phyloP scores from a whole-genome alignment of 2,888 invertebrate genomes.

The Tetropium fuscum region DNA sequence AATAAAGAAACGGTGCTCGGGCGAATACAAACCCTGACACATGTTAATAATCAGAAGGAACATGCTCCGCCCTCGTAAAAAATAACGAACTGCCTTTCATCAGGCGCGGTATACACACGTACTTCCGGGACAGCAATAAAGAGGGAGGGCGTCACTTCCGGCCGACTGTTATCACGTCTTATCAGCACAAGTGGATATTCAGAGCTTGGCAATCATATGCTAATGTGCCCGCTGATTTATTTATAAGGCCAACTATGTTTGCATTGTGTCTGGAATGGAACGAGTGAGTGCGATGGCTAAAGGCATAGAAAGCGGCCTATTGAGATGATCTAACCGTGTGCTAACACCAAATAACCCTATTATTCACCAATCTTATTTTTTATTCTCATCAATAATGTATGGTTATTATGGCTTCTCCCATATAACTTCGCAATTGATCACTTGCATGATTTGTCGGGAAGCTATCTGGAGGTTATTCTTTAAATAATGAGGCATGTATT shows the following conservation, averaged over 20 bases:
- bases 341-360: conserved; percentile 12
- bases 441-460: conserved; percentile 14
- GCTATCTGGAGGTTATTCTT: conserved; percentile 1
- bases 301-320: conserved; percentile 15
- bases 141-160: conserved; percentile 58
- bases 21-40: conserved; percentile 45
- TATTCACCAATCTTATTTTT: conserved; percentile 22
- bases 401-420: conserved; percentile 16
- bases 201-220: conserved; percentile 61
- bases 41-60: conserved; percentile 55
- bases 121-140: conserved; percentile 58
- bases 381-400: conserved; percentile 24
- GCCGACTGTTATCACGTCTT: conserved; percentile 58
- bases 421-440: conserved; percentile 20
- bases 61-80: conserved; percentile 55
- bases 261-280: conserved; percentile 34
- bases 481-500: conserved; percentile 15
- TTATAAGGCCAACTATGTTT: conserved; percentile 54
- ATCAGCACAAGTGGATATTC: conserved; percentile 60
- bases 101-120: conserved; percentile 59
- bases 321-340: conserved; percentile 15
- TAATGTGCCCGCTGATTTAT: conserved; percentile 60
- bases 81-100: conserved; percentile 61
- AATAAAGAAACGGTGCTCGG: conserved; percentile 36
- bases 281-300: conserved; percentile 2